phyloP scores from a whole-genome alignment of 2,888 invertebrate genomes.

The Strigamia crassipes region DNA sequence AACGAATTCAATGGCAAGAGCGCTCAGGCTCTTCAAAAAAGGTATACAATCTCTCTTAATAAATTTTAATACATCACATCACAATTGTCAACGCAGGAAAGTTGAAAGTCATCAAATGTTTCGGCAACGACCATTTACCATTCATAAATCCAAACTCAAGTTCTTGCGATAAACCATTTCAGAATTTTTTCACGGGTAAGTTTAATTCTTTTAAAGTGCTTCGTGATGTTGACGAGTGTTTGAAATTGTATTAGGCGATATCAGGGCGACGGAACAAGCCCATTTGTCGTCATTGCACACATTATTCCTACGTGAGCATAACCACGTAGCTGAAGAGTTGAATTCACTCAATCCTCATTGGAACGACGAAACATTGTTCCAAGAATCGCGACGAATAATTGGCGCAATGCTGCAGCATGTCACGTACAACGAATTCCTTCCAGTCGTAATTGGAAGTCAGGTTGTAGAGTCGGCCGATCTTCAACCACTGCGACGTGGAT shows the following conservation, averaged over 20 bases:
- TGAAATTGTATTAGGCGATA: constrained; percentile 44
- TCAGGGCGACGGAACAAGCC: constrained; percentile 49
- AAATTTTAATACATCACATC: too few species aligned
- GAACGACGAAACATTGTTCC: constrained; percentile 49
- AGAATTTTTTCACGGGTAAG: constrained; percentile 39
- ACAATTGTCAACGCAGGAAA: constrained; percentile 1
- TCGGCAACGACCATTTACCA: constrained; percentile 45
- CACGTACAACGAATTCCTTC: constrained; percentile 56
- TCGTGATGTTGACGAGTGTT: neutral
- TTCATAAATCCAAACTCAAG: constrained; percentile 36
- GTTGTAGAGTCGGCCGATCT: neutral
- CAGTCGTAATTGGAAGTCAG: constrained; percentile 53
- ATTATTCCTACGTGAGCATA: constrained; percentile 47
- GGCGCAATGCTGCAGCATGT: constrained; percentile 54
- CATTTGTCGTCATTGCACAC: constrained; percentile 47
- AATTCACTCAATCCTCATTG: constrained; percentile 48
- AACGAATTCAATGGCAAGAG: constrained; percentile 46
- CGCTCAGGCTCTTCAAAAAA: constrained; percentile 63
- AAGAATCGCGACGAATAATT: constrained; percentile 49
- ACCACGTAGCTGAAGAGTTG: constrained; percentile 45
- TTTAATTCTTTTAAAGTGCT: neutral
- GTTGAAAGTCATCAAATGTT: constrained; percentile 37
- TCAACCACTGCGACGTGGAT: neutral
- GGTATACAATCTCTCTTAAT: too few species aligned
- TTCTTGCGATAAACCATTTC: constrained; percentile 31